phyloP scores from a whole-genome alignment of 1,140 invertebrate species.

The Scaptomyza pallida region DNA sequence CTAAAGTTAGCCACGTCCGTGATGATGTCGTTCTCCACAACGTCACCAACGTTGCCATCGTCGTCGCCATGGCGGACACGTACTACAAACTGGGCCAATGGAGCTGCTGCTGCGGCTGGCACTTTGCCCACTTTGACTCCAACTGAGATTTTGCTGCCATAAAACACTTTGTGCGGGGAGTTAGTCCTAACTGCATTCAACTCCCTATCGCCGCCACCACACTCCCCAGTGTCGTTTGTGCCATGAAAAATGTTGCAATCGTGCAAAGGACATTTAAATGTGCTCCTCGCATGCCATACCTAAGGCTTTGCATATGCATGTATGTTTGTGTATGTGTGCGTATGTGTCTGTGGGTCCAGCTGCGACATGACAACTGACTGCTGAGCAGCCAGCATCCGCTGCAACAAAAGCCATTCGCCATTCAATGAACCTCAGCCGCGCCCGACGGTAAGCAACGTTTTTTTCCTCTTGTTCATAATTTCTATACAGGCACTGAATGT shows the following conservation, averaged over 20 bases:
- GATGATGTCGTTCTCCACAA: constrained; percentile 40
- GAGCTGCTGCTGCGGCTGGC: constrained; percentile 47
- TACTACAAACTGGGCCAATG: constrained; percentile 54
- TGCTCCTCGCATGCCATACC: constrained; percentile 39
- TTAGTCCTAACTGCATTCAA: not conserved
- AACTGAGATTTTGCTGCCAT: constrained; percentile 70
- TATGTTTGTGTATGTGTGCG: not conserved
- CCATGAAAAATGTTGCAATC: constrained; percentile 75
- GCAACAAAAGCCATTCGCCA: constrained; percentile 31
- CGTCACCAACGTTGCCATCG: constrained; percentile 26
- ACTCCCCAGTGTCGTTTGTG: constrained; percentile 46
- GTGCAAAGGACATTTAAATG: constrained; percentile 70
- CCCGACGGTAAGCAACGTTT: constrained; percentile 53
- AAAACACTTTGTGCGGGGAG: constrained; percentile 62
- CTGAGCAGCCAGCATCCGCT: constrained; percentile 20
- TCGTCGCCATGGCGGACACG: constrained; percentile 54
- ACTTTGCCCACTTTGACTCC: constrained; percentile 62
- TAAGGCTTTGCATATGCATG: constrained; percentile 11
- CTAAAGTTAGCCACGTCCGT: constrained; percentile 18
- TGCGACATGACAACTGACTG: constrained; percentile 64
- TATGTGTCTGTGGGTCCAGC: constrained; percentile 42
- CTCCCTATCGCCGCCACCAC: not conserved
- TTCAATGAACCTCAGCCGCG: constrained; percentile 52
- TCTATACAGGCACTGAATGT: constrained; percentile 31
- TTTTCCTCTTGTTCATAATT: constrained; percentile 74